These are phyloP conservation scores for Dynastes hyllus DNA, from an alignment of 2,888 invertebrate species.

Conservation along the genomic window DNA sequence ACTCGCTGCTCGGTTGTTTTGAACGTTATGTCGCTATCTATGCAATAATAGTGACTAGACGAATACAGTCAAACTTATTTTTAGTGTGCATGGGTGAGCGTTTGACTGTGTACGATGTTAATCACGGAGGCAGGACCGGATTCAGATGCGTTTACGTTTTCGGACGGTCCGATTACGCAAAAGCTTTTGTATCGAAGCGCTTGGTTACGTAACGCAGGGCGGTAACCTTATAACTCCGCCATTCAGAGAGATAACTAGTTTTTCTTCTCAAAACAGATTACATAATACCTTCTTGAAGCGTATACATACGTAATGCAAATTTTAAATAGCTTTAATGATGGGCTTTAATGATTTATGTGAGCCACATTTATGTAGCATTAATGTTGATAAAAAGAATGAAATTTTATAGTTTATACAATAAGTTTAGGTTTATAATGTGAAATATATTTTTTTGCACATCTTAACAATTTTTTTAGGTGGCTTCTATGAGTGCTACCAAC, in stretches of 20 bases:
- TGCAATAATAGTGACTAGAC: slow-evolving; percentile 71
- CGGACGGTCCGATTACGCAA: slow-evolving; percentile 19
- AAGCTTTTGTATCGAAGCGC: slow-evolving; percentile 3
- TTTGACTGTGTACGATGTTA: slow-evolving; percentile 36
- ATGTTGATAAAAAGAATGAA: too few species aligned
- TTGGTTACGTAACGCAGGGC: slow-evolving; percentile 18
- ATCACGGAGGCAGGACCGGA: slow-evolving; percentile 46
- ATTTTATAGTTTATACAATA: too few species aligned
- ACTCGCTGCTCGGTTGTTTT: slow-evolving; percentile 65
- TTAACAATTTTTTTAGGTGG: too few species aligned
- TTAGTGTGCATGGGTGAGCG: slow-evolving; percentile 55
- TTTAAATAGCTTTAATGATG: too few species aligned
- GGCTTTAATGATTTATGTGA: too few species aligned
- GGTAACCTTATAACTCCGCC: slow-evolving; percentile 7
- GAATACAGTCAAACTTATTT: slow-evolving; percentile 67
- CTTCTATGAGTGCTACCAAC: too few species aligned
- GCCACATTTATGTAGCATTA: too few species aligned
- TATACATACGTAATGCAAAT: too few species aligned
- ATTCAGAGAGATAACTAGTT: slow-evolving; percentile 26
- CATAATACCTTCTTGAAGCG: too few species aligned
- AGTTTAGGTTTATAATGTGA: too few species aligned
- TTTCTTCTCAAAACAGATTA: slow-evolving; percentile 15
- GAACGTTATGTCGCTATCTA: slow-evolving; percentile 68
- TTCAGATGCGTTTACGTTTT: slow-evolving; percentile 28
- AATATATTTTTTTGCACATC: too few species aligned